phyloP scores from a whole-genome alignment of 2,113 vertebrate genomes.

The Phalacrocorax aristotelis region DNA sequence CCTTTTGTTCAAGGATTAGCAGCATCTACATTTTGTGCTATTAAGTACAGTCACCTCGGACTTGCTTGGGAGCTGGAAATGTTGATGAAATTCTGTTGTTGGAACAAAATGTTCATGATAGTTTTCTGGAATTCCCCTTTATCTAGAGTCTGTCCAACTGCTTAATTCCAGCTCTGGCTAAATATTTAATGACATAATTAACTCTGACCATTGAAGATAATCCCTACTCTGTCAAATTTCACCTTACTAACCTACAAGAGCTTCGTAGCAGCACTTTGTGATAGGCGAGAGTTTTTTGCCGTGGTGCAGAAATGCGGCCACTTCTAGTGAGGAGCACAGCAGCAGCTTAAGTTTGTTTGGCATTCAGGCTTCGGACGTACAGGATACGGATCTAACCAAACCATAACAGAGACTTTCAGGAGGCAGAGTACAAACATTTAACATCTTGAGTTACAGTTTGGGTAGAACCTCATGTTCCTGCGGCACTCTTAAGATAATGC shows the following conservation, averaged over 20 bases:
- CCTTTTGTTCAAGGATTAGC: background rate
- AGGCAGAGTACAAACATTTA: background rate
- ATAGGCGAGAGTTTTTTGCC: background rate
- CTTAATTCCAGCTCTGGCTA: background rate
- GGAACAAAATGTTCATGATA: background rate
- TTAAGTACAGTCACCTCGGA: background rate
- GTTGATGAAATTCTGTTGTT: background rate
- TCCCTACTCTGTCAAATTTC: background rate
- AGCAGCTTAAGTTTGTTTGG: background rate
- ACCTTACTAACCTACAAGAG: background rate
- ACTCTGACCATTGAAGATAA: background rate
- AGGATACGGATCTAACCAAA: background rate
- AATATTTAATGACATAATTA: background rate
- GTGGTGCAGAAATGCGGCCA: background rate
- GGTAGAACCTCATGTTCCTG: background rate
- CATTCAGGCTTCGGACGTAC: background rate
- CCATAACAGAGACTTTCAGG: background rate
- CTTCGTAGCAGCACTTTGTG: background rate
- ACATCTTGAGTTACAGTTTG: background rate
- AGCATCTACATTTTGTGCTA: background rate
- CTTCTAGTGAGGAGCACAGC: background rate
- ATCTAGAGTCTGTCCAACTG: background rate
- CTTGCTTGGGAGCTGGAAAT: background rate
- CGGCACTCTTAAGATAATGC: background rate
- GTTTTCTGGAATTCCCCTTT: constrained; percentile 15